phyloP scores from a whole-genome alignment of 1,140 invertebrate species.

The Zaprionus capensis region DNA sequence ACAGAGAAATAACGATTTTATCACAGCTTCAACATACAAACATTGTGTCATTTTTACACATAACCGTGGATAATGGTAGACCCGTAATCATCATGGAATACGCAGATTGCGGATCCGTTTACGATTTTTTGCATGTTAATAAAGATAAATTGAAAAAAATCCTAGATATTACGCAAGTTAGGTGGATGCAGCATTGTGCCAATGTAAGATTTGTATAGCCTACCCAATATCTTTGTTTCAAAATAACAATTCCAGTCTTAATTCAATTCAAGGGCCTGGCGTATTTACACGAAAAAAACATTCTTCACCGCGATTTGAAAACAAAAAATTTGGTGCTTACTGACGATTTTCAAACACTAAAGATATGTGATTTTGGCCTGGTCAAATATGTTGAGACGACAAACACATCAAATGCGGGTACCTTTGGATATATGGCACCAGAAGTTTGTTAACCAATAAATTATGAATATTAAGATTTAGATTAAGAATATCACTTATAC shows the following conservation, averaged over 20 bases:
- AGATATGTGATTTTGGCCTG: conserved; percentile 8
- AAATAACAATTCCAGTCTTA: not conserved
- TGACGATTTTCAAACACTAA: not conserved
- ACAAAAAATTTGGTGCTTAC: conserved; percentile 1
- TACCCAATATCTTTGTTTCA: not conserved
- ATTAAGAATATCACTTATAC: too few species aligned
- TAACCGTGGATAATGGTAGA: not conserved
- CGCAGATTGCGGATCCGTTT: conserved; percentile 9
- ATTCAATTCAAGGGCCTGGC: conserved; percentile 3
- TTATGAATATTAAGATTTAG: too few species aligned
- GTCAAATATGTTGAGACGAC: not conserved
- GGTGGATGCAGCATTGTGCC: conserved; percentile 6
- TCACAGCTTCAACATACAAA: not conserved
- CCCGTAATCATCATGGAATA: conserved; percentile 1
- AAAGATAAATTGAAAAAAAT: too few species aligned
- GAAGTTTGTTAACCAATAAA: not conserved
- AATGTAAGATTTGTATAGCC: not conserved
- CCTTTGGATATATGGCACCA: not conserved
- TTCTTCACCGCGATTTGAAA: conserved; percentile 3
- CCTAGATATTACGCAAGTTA: not conserved
- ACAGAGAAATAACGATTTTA: not conserved
- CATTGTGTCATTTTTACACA: not conserved
- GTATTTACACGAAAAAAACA: not conserved
- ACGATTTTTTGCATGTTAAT: not conserved
- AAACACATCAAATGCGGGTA: not conserved